Evolutionary conservation across 1,140 invertebrate genomes (phyloP), one percentile per base, ranked within the genome.

Genomic region (Laupala kohalensis): DNA sequence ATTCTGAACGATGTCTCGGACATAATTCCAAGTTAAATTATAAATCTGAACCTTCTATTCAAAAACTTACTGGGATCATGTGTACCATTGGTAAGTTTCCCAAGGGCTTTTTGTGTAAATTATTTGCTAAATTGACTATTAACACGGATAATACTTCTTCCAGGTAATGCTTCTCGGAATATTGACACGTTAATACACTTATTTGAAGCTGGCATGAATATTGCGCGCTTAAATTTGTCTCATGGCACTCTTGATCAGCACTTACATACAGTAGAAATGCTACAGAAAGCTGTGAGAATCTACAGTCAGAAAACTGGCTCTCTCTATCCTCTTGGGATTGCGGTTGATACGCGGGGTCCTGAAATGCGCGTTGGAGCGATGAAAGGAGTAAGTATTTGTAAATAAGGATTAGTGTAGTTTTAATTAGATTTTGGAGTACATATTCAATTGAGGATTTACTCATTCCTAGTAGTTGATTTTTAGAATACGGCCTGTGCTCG

Each of bases 161-260:
- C 78, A 91, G 92, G 96, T 23, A 97, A 97, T 6, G 95, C 90
- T 9, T 98, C 95, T 24, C 83, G 89, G 65, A 87, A 90, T 72
- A 89, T 94, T 0, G 88, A 88, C 29, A 93, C 88, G 78, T 81
- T 99, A 29, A 92, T 95, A 78, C 88, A 97, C 77, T 97, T 99
- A 96, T 97, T 99, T 81, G 91, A 93, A 75, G 93, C 93, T 23
- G 97, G 97, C 25, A 99, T 99, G 97, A 98, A 98, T 77, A 90
- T 99, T 74, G 97, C 96, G 6, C 88, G 97, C 73, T 86, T 99
- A 82, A 99, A 99, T 82, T 99, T 99, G 83, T 97, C 95, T 15
- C 97, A 99, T 81, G 97, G 97, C 67, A 92, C 95, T 0, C 92
- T 99, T 78, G 96, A 98, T 80, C 98, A 98, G 81, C 96, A 98